Base-by-base conservation (phyloP, 2,113 vertebrate genomes). In the Clinocottus analis region DNA sequence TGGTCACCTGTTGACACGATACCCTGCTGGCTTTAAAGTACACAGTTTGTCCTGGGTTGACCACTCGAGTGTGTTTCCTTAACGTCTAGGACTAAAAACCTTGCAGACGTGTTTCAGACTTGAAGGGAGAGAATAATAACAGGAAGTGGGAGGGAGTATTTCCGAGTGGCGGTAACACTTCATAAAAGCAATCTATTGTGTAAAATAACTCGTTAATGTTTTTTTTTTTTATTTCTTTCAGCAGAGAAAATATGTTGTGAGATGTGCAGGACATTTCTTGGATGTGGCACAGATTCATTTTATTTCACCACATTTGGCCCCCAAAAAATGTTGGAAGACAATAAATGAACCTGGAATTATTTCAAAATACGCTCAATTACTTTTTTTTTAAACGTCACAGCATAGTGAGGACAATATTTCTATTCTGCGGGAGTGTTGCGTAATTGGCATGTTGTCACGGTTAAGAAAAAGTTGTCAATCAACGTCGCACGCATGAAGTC, bases 71-170 rank as follows among this genome's bases (percentile, higher is more conserved):
- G 23, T 61, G 25, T 25, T 76, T 65, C 67, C 10, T 60, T 29
- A 43, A 25, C 23, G 19, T 74, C 5, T 19, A 58, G n/a, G 33
- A 80, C 14, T 53, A 73, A n/a, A n/a, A 39, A 49, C 39, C 53
- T 39, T 0, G 49, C 19, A 27, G 45, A 58, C 33, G 69, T 62
- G 43, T 64, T 71, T 63, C 37, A 58, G 69, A 63, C 55, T 31
- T 35, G 37, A 66, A 41, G 65, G 25, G 14, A 56, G 70, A 55
- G 66, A 83, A 82, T 76, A 89, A 91, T 91, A 64, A 82, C 89
- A 88, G 89, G 89, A 93, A 89, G 75, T 65, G 64, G 31, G 43
- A 70, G 62, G 70, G 58, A 77, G 68, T 73, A 41, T 85, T 81
- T 87, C 75, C 33, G 0, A 83, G 72, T 83, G 17, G 53, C 68